A percentile compares a stretch with the other conserved stretches of the same genome.
phyloP scores from a whole-genome alignment of 2,113 vertebrate genomes.

The Sitta europaea region DNA sequence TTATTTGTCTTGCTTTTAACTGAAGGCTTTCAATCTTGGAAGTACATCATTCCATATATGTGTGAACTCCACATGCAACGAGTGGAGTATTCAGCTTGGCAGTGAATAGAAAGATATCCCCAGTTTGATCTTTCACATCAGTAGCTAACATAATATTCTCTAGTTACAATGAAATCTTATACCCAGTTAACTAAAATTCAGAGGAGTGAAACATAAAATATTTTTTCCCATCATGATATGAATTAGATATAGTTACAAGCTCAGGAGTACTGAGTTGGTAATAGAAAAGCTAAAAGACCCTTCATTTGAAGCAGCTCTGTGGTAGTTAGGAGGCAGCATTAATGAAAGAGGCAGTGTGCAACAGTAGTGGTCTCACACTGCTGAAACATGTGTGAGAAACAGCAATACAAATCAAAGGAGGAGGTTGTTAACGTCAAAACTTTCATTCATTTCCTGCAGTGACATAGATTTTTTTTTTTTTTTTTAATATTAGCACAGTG shows the following conservation, averaged over 20 bases:
- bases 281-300: conserved; percentile 7
- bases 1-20: background rate
- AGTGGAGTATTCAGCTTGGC: background rate
- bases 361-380: background rate
- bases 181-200: background rate
- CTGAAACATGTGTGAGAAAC: background rate
- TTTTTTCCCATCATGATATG: background rate
- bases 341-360: conserved; percentile 16
- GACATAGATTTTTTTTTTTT: background rate
- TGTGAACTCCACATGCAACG: background rate
- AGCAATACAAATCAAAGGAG: conserved; percentile 24
- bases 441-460: conserved; percentile 22
- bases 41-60: background rate
- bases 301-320: conserved; percentile 21
- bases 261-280: background rate
- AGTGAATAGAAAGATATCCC: background rate
- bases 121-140: conserved; percentile 1
- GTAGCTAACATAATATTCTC: background rate
- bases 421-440: conserved; percentile 21
- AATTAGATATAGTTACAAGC: conserved; percentile 19
- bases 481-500: background rate
- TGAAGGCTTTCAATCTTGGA: background rate
- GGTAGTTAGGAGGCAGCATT: conserved; percentile 1
- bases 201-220: background rate
- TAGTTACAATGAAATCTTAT: background rate